A percentile compares a stretch with the other conserved stretches of the same genome.
phyloP scores from a whole-genome alignment of 2,888 invertebrate genomes.

The Epistrophella euchroma region DNA sequence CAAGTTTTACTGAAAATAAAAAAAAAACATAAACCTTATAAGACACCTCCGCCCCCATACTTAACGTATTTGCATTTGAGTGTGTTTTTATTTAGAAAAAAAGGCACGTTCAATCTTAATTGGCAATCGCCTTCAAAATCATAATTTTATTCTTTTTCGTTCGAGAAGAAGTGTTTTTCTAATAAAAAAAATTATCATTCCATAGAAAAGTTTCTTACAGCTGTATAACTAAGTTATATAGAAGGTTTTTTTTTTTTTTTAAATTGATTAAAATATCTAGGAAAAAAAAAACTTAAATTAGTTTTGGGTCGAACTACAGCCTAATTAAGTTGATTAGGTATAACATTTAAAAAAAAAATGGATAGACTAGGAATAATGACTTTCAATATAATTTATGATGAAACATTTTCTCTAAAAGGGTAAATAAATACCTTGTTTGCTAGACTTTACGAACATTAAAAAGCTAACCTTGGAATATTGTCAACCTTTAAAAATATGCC shows the following conservation, averaged over 20 bases:
- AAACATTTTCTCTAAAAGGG: not conserved
- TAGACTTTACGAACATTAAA: not conserved
- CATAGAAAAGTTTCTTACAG: not conserved
- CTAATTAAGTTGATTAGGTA: not conserved
- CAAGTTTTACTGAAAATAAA: not conserved
- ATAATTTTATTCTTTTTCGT: not conserved
- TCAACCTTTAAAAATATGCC: too few species aligned
- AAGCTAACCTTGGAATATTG: too few species aligned
- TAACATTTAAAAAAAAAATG: not conserved
- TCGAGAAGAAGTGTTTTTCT: not conserved
- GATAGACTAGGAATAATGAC: not conserved
- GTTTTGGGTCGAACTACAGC: not conserved
- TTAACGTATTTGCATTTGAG: slow-evolving; percentile 13
- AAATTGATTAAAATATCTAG: not conserved
- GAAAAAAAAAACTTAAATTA: not conserved
- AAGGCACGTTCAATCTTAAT: not conserved
- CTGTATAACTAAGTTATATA: not conserved
- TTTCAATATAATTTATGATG: not conserved
- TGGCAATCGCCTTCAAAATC: not conserved
- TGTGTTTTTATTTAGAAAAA: slow-evolving; percentile 9
- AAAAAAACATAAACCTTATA: not conserved
- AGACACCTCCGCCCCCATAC: too few species aligned
- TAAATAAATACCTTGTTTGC: not conserved
- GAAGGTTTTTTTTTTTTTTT: not conserved
- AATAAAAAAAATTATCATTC: not conserved